These are phyloP conservation scores for Abrostola triplasia DNA, from an alignment of 2,888 invertebrate genomes.

Conservation along the genomic window DNA sequence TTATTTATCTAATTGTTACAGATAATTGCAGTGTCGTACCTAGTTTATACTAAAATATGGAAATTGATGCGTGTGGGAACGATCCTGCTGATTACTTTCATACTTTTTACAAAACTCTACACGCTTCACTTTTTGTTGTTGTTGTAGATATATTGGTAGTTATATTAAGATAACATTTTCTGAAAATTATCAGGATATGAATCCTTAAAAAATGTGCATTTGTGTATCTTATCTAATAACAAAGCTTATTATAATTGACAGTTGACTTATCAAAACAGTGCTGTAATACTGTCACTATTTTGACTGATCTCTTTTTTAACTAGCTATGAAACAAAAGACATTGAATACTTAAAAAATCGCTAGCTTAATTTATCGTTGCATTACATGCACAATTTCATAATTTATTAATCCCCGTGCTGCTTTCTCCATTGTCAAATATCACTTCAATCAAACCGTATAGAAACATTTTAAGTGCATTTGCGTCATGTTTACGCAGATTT, in stretches of 20 bases:
- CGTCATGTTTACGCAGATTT: slow-evolving; percentile 36
- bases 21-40: slow-evolving; percentile 21
- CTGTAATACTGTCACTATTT: no score
- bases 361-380: not conserved
- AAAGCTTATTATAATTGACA: no score
- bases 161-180: not conserved
- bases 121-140: slow-evolving; percentile 14
- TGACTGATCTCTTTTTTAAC: not conserved
- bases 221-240: no score
- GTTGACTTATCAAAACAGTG: no score
- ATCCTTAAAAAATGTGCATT: no score
- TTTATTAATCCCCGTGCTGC: slow-evolving; percentile 7
- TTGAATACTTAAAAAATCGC: no score
- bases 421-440: slow-evolving; percentile 25
- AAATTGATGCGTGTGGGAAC: slow-evolving; percentile 36
- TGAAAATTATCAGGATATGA: not conserved
- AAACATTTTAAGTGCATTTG: slow-evolving; percentile 31
- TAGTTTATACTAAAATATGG: slow-evolving; percentile 38
- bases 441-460: slow-evolving; percentile 9
- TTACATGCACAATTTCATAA: not conserved
- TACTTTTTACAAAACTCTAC: not conserved
- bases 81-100: slow-evolving; percentile 16
- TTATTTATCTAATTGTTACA: slow-evolving; percentile 38
- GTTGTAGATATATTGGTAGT: slow-evolving; percentile 3
- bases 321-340: not conserved